A percentile compares a stretch with the other conserved stretches of the same genome.
These are phyloP conservation scores for Redunca redunca DNA, from an alignment of 2,113 vertebrate species.

Conservation along the genomic window DNA sequence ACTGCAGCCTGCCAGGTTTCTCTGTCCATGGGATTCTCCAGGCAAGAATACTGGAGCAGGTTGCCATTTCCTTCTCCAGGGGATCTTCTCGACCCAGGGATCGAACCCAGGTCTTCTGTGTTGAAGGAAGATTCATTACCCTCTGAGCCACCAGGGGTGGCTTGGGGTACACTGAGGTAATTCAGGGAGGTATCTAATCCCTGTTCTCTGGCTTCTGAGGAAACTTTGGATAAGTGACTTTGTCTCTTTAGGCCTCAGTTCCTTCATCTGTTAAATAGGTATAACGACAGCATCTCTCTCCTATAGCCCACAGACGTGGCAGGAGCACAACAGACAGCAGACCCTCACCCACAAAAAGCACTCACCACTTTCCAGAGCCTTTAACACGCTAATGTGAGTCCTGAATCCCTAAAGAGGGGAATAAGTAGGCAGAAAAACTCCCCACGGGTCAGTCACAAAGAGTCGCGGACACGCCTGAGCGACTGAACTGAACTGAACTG, in stretches of 20 bases:
- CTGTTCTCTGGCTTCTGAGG: not conserved
- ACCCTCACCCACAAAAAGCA: not conserved
- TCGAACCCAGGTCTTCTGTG: not conserved
- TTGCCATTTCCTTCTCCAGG: not conserved
- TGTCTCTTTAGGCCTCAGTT: not conserved
- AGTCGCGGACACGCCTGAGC: accelerated
- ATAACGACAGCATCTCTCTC: not conserved
- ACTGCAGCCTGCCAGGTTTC: not conserved
- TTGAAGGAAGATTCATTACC: not conserved
- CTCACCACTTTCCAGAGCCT: not conserved
- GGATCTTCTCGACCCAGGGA: not conserved
- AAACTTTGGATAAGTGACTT: not conserved
- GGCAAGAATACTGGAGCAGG: not conserved
- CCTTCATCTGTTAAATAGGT: not conserved
- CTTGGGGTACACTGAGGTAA: not conserved
- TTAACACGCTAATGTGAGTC: not conserved
- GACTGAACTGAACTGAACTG: not conserved
- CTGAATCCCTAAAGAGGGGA: not conserved
- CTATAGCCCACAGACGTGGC: not conserved
- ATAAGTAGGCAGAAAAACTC: not conserved
- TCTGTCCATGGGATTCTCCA: not conserved
- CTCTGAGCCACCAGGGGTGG: not conserved
- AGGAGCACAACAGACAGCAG: not conserved
- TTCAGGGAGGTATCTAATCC: not conserved
- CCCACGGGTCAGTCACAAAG: accelerated